phyloP scores from a whole-genome alignment of 2,113 vertebrate species.

The Seriola quinqueradiata region DNA sequence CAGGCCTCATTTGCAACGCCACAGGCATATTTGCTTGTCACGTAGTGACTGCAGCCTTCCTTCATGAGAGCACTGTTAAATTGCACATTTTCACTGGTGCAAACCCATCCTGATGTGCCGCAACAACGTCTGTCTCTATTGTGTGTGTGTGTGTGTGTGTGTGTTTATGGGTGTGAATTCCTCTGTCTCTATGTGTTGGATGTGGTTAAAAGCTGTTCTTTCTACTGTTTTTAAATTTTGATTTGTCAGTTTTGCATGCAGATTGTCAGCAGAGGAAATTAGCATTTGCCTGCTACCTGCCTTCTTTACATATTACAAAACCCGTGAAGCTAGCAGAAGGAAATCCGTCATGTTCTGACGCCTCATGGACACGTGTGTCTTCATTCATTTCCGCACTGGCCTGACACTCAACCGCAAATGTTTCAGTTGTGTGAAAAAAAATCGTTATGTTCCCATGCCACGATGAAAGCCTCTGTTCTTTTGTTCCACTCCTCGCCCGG shows the following conservation, averaged over 20 bases:
- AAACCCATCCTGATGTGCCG: constrained; percentile 1
- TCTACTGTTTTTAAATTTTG: constrained; percentile 16
- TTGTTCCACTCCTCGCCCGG: not conserved
- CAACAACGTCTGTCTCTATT: not conserved
- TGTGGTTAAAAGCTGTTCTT: not conserved
- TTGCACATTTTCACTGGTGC: constrained; percentile 23
- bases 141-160: not conserved
- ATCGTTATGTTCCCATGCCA: not conserved
- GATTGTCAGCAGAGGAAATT: constrained; percentile 5
- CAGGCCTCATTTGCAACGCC: constrained; percentile 63
- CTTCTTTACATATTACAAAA: not conserved
- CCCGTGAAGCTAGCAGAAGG: not conserved
- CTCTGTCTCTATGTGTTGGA: not conserved
- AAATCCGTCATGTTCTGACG: constrained; percentile 1
- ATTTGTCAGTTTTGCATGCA: not conserved
- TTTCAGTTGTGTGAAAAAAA: constrained; percentile 28
- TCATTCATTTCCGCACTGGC: constrained; percentile 22
- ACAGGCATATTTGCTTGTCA: constrained; percentile 46
- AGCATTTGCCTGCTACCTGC: not conserved
- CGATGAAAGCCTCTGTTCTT: constrained; percentile 5
- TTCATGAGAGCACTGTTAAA: constrained; percentile 17
- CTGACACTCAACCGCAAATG: constrained; percentile 18
- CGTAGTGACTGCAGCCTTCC: constrained; percentile 44
- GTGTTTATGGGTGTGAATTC: not conserved
- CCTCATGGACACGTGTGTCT: not conserved